Percentiles rank a stretch among this genome's conserved stretches.
These are phyloP conservation scores for Endotricha flammealis DNA, from an alignment of 2,888 invertebrate species.

Conservation along the genomic window DNA sequence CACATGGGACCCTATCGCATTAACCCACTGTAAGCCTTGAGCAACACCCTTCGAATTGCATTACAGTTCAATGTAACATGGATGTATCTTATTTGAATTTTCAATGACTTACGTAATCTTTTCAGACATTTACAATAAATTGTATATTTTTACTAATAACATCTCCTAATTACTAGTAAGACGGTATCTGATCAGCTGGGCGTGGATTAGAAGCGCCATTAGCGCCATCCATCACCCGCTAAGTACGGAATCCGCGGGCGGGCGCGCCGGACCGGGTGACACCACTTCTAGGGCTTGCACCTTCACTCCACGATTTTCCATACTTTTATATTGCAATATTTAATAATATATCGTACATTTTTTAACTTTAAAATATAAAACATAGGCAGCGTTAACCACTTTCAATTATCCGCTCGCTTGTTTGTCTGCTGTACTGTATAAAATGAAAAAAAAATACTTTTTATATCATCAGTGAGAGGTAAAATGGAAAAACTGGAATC, in stretches of 20 bases:
- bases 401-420: no score
- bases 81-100: not conserved
- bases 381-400: no score
- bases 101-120: no score
- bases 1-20: slow-evolving; percentile 2
- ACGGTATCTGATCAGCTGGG: not conserved
- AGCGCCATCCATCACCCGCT: not conserved
- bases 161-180: no score
- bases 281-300: slow-evolving; percentile 21
- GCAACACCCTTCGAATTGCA: not conserved
- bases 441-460: no score
- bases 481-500: not conserved
- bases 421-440: no score
- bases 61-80: not conserved
- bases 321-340: no score
- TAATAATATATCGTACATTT: no score
- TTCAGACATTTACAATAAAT: no score
- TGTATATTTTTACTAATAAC: no score
- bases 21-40: not conserved
- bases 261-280: slow-evolving; percentile 41
- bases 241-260: slow-evolving; percentile 29
- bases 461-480: not conserved
- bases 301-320: not conserved
- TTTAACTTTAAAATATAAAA: no score
- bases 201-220: slow-evolving; percentile 1